Evolutionary conservation across 2,113 vertebrate genomes (phyloP), one percentile per base, ranked within the genome.

Genomic region (Progne subis): DNA sequence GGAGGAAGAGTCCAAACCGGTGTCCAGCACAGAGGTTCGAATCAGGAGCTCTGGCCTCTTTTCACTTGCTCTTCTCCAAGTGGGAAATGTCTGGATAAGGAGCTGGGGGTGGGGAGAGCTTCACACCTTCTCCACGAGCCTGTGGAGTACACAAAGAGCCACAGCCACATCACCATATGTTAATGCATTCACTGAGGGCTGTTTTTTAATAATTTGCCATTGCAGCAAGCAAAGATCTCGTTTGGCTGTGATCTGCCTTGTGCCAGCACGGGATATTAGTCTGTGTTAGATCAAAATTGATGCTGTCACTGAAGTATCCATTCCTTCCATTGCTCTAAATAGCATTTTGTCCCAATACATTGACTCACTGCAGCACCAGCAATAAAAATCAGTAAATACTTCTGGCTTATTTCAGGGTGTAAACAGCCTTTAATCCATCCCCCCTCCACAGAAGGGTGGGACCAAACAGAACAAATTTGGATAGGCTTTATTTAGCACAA

Each of bases 341-440:
- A 96, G 80, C 82, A 80, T 82, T 96, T 96, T 95, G 82, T 90
- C 85, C 93, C 90, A 65, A 90, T 96, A 77, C 76, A 88, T 57
- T 78, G 94, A 96, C 79, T 90, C 87, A 92, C 52, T 90, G 87
- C 85, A 95, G 76, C 82, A 67, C 47, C 68, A 96, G 85, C 82
- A 95, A 86, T 76, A 88, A 95, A 91, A 96, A 79, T 47, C 93
- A 93, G 92, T 86, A 93, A 96, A 95, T 94, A 94, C 24, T 94
- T 89, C 57, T 83, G 82, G 6, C 92, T 95, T 82, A 84, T 96
- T 95, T 93, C 87, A 80, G 92, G 69, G 32, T 55, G 32, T 91
- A 95, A 97, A 94, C 94, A 94, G 81, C 50, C 41, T 70, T 69
- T 53, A 79, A 91, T 87, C 94, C 68, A 61, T 29, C 47, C 70